These are phyloP conservation scores for Paraescarpia echinospica DNA, from an alignment of 1,140 invertebrate genomes.

Conservation along the genomic window DNA sequence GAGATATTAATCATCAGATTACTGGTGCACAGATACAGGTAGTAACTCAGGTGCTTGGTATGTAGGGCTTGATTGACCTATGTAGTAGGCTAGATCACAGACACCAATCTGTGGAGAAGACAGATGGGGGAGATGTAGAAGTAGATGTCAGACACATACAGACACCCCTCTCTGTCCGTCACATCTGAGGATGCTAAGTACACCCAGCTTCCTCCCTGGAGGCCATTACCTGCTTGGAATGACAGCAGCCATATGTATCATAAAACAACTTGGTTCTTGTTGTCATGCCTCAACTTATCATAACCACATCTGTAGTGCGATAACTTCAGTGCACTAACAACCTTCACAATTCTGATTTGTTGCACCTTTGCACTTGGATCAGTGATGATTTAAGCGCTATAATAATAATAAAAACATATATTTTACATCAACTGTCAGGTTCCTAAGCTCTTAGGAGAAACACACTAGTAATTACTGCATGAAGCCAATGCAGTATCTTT, in stretches of 20 bases:
- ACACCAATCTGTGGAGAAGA: not conserved
- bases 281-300: not conserved
- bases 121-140: not conserved
- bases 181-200: not conserved
- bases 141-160: not conserved
- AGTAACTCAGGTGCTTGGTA: not conserved
- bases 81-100: not conserved
- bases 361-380: too few relatives aligned
- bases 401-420: too few relatives aligned
- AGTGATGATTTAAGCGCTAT: too few relatives aligned
- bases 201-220: not conserved
- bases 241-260: not conserved
- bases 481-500: too few relatives aligned
- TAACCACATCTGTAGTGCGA: too few relatives aligned
- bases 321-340: too few relatives aligned
- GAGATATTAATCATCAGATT: not conserved
- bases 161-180: not conserved
- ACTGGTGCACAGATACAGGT: not conserved
- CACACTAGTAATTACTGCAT: too few relatives aligned
- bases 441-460: too few relatives aligned
- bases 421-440: too few relatives aligned
- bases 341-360: too few relatives aligned
- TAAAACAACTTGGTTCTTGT: not conserved
- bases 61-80: not conserved
- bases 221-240: not conserved